Evolutionary conservation across 92 coral and sea anemone species (phyloP), one percentile per base, ranked within the genome.

Genomic region (Zoanthus sansibaricus): DNA sequence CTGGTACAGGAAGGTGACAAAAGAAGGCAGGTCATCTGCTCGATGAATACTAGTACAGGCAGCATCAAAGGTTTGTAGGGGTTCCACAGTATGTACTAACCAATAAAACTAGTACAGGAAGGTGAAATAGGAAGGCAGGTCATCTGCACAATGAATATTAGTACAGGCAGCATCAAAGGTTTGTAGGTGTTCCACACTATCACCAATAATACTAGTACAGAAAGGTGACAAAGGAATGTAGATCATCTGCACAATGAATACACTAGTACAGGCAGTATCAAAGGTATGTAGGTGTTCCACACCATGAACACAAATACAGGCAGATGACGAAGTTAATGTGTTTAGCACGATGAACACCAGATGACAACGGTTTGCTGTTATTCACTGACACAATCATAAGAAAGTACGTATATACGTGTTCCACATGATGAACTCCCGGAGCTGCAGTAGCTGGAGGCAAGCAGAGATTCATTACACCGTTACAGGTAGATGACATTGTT

Each of bases 41-140:
- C 75, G 95, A 92, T 87, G 92, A 86, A 32, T 84, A 90, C 64
- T 95, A 94, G 59, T 97, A 93, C 79, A 87, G 95, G 16, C 91
- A 92, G 61, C 93, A 90, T 72, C 92, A 5, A 93, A 83, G 94
- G 98, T 93, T 70, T 56, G 67, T 11, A 21, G 44, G 30, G 73
- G 75, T 25, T 69, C 16, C 46, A 69, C 45, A 0, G 0, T 17
- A 31, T 69, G 33, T 25, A 30, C 5, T 31, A 15, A 37, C 42
- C 42, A 37, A 37, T 37, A 86, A 32, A 87, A 90, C 64, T 95
- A 94, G 59, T 97, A 93, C 79, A 87, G 95, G 16, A 92, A 92
- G 61, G 84, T 95, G 90, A 76, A 91, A 5, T 92, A 83, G 94
- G 98, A 93, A 75, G 55, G 67, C 18, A 9, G 42, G 25, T 84